These are phyloP conservation scores for Mythimna albipuncta DNA, from an alignment of 2,888 invertebrate genomes.

Conservation along the genomic window DNA sequence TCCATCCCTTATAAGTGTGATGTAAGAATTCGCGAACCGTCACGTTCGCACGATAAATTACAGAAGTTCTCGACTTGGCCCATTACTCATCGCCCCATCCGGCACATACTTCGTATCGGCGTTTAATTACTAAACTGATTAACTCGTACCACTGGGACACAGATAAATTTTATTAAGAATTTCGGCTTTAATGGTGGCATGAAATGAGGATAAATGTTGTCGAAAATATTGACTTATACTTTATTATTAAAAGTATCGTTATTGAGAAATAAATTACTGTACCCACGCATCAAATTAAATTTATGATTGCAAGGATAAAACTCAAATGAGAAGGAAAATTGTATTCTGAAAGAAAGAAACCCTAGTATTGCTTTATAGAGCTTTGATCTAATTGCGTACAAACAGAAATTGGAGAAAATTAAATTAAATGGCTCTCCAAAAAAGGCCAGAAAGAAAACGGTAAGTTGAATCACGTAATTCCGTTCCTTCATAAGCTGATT, in stretches of 20 bases:
- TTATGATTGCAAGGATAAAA: neutral
- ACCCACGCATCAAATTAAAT: neutral
- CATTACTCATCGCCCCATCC: slow-evolving; percentile 69
- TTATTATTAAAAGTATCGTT: too few relatives aligned
- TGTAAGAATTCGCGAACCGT: slow-evolving; percentile 63
- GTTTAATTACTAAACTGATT: slow-evolving; percentile 67
- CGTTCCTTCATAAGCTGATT: slow-evolving; percentile 62
- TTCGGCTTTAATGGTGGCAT: slow-evolving; percentile 16
- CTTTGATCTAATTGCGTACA: slow-evolving; percentile 24
- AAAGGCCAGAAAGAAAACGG: slow-evolving; percentile 27
- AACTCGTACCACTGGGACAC: slow-evolving; percentile 47
- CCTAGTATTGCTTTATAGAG: neutral
- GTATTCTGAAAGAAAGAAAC: neutral
- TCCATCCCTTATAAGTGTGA: slow-evolving; percentile 49
- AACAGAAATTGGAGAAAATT: slow-evolving; percentile 28
- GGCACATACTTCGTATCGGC: slow-evolving; percentile 65
- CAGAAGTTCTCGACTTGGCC: slow-evolving; percentile 63
- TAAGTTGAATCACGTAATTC: slow-evolving; percentile 52
- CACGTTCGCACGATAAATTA: slow-evolving; percentile 71
- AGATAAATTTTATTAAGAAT: slow-evolving; percentile 55
- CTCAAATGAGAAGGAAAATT: neutral
- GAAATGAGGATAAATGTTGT: slow-evolving; percentile 5
- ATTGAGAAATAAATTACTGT: too few relatives aligned
- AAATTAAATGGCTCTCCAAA: slow-evolving; percentile 19
- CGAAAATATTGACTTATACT: slow-evolving; percentile 7